phyloP scores from a whole-genome alignment of 2,888 invertebrate genomes.

The Macrophya alboannulata region DNA sequence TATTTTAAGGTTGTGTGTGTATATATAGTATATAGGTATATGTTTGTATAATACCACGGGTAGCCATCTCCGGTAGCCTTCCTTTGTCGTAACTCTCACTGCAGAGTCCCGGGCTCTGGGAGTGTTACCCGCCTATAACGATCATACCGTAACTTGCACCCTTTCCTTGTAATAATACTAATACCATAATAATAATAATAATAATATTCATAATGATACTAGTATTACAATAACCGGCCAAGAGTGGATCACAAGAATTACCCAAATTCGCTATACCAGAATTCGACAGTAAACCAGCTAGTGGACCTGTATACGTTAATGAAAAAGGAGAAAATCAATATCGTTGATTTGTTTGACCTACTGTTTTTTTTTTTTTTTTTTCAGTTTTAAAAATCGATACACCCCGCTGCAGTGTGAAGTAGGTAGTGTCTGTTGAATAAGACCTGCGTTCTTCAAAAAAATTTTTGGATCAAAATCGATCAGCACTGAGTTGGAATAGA shows the following conservation, averaged over 20 bases:
- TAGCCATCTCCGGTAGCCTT: constrained; percentile 52
- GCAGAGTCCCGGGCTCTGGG: constrained; percentile 19
- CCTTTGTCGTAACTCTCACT: constrained; percentile 51
- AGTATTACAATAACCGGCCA: background rate
- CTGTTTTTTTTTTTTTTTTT: background rate
- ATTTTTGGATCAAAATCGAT: too few species aligned
- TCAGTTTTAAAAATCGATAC: background rate
- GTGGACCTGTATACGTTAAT: background rate
- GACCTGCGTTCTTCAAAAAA: too few species aligned
- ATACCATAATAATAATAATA: constrained; percentile 29
- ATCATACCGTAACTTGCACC: constrained; percentile 44
- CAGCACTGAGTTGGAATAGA: too few species aligned
- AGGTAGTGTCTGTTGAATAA: too few species aligned
- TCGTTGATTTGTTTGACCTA: background rate
- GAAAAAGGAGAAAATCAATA: background rate
- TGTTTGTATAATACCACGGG: background rate
- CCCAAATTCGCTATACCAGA: background rate
- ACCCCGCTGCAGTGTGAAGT: background rate
- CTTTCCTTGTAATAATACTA: constrained; percentile 42
- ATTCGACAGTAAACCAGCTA: background rate
- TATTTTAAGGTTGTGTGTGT: constrained; percentile 31
- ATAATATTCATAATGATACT: constrained; percentile 7
- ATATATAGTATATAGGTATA: background rate
- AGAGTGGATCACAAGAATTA: constrained; percentile 9
- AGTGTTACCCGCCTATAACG: constrained; percentile 38